phyloP scores from a whole-genome alignment of 2,797 vertebrate species.

The Cyprinella venusta region DNA sequence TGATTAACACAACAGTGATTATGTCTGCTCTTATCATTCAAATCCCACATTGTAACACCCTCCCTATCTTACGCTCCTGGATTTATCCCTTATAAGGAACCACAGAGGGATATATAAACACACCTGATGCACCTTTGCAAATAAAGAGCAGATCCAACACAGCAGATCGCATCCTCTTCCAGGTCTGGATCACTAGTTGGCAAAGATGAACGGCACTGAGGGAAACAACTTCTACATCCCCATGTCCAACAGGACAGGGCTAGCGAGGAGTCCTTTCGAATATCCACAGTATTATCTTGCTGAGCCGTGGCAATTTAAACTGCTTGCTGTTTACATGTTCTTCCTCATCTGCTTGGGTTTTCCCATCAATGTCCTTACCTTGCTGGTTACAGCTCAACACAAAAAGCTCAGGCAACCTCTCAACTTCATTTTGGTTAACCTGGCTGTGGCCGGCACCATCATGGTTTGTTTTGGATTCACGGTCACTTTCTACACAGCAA shows the following conservation, averaged over 20 bases:
- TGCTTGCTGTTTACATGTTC: slow-evolving; percentile 79
- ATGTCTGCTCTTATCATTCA: slow-evolving; percentile 68
- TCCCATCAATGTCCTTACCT: slow-evolving; percentile 81
- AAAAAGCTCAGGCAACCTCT: slow-evolving; percentile 84
- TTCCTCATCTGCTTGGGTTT: slow-evolving; percentile 80
- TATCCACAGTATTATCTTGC: slow-evolving; percentile 80
- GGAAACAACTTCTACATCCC: slow-evolving; percentile 84
- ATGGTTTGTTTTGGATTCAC: slow-evolving; percentile 83
- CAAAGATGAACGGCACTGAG: slow-evolving; percentile 81
- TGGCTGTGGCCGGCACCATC: slow-evolving; percentile 80
- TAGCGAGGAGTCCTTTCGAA: slow-evolving; percentile 81
- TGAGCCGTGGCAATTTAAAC: slow-evolving; percentile 72
- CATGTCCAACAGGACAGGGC: slow-evolving; percentile 81
- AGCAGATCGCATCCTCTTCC: neutral
- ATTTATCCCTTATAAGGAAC: slow-evolving; percentile 62
- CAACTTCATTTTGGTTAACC: slow-evolving; percentile 84
- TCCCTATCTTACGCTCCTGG: slow-evolving; percentile 49
- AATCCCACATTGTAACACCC: slow-evolving; percentile 67
- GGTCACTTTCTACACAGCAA: slow-evolving; percentile 76
- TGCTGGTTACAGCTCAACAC: slow-evolving; percentile 80
- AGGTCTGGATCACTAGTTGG: neutral
- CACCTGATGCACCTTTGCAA: slow-evolving; percentile 42
- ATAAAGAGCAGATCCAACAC: slow-evolving; percentile 5
- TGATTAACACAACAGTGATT: slow-evolving; percentile 62
- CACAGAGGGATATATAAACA: slow-evolving; percentile 73